Base-by-base conservation (phyloP, 1,140 invertebrate genomes). In the Drosophila teissieri region DNA sequence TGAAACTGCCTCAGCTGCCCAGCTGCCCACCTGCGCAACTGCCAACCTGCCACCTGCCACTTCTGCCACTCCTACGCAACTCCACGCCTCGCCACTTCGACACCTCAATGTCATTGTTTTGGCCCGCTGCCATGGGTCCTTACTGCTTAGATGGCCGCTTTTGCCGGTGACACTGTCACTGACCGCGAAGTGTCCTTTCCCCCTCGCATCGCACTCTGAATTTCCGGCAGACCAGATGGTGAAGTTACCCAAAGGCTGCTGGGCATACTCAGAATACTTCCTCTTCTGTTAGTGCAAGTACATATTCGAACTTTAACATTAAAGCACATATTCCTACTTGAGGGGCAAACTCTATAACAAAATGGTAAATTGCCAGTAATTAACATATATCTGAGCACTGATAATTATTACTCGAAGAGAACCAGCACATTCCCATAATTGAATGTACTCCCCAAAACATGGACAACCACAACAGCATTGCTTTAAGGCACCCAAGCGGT, bases 161-260 rank as follows among this genome's bases (percentile, higher is more conserved):
- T 70, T 83, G 64, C 45, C 67, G 60, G 60, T 83, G 57, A 84
- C 69, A 67, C 80, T 78, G 73, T 65, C 73, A 67, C 56, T 53
- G 65, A 67, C 73, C 78, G 36, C 78, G 73, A 63, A 55, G 48
- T 54, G 48, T 69, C 48, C 27, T 42, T 19, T 19, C 19, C 11
- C 27, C 10, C 10, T 34, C 37, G n/a, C 65, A 17, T 27, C 19
- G 46, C 37, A 48, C 17, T 58, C 11, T 4, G 11, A 4, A 14
- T 14, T 31, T 40, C 15, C 14, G 22, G 15, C 7, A 10, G 6
- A 11, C 22, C 17, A 51, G n/a, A 2, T 51, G 22, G 24, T 1
- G 8, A n/a, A n/a, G 24, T 15, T 3, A 15, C 7, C 46, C 46
- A 49, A 46, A 17, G 37, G 24, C 34, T 36, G 39, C 54, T 31